These are phyloP conservation scores for Thymelicus sylvestris DNA, from an alignment of 2,888 invertebrate species.

Conservation along the genomic window DNA sequence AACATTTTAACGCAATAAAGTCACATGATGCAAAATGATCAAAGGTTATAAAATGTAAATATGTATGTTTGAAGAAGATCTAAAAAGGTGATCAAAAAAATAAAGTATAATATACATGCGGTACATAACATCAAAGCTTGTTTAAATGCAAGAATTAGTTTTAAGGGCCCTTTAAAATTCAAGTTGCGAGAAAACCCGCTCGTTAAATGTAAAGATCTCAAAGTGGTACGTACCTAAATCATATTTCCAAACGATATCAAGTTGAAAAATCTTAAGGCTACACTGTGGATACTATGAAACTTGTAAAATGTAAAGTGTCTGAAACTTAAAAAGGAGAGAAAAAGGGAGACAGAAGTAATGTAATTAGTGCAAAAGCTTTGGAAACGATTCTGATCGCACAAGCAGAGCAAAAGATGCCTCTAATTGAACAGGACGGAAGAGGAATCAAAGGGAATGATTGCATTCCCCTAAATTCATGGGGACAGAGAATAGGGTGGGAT, in stretches of 20 bases:
- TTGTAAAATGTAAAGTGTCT: slow-evolving; percentile 19
- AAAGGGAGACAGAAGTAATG: slow-evolving; percentile 42
- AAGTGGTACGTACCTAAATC: slow-evolving; percentile 22
- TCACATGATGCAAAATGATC: not conserved
- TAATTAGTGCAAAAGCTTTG: slow-evolving; percentile 53
- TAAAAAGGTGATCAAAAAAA: no score
- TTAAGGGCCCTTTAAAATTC: slow-evolving; percentile 10
- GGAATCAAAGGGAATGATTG: slow-evolving; percentile 83
- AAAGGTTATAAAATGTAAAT: slow-evolving; percentile 5
- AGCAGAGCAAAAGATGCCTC: slow-evolving; percentile 74
- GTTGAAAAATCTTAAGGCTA: slow-evolving; percentile 23
- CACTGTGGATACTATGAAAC: slow-evolving; percentile 20
- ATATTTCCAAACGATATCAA: slow-evolving; percentile 26
- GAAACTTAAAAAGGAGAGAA: slow-evolving; percentile 33
- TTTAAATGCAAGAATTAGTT: slow-evolving; percentile 12
- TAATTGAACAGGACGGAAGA: slow-evolving; percentile 82
- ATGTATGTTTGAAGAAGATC: not conserved
- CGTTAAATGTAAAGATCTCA: slow-evolving; percentile 18
- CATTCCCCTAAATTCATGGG: slow-evolving; percentile 77
- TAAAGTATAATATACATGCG: not conserved
- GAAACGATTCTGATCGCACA: slow-evolving; percentile 61
- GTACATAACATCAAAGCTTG: slow-evolving; percentile 25
- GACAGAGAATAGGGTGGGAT: slow-evolving; percentile 66
- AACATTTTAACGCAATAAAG: slow-evolving; percentile 3
- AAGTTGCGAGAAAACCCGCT: slow-evolving; percentile 19